Evolutionary conservation across 2,113 vertebrate genomes (phyloP).

Genomic region (Solea senegalensis): DNA sequence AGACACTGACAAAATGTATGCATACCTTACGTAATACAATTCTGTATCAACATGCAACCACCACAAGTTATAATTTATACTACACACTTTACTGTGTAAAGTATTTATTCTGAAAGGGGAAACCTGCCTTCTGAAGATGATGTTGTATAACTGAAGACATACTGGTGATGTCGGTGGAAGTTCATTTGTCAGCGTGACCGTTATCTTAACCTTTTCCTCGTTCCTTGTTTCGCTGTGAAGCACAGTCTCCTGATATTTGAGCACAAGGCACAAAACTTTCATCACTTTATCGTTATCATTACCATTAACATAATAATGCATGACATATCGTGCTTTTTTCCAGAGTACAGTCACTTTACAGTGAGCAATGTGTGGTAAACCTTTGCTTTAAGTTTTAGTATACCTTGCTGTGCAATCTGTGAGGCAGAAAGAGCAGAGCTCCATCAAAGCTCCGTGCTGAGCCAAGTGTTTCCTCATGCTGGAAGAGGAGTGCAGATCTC

Average conservation of each 20-base stretch:
- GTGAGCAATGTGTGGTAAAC: background rate
- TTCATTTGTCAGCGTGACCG: slow-evolving; percentile 89
- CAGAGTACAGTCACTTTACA: too few relatives aligned
- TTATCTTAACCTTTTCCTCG: slow-evolving; percentile 89
- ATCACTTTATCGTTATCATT: background rate
- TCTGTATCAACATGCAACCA: background rate
- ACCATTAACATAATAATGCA: background rate
- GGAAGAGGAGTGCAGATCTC: slow-evolving; percentile 87
- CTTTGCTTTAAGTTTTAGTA: background rate
- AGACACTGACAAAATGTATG: too few relatives aligned
- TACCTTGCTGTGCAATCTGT: slow-evolving; percentile 81
- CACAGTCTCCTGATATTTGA: slow-evolving; percentile 83
- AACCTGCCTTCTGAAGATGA: slow-evolving; percentile 91
- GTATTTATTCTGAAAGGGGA: background rate
- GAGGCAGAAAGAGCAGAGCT: slow-evolving; percentile 86
- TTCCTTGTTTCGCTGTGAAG: slow-evolving; percentile 86
- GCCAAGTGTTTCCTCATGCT: slow-evolving; percentile 88
- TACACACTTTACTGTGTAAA: too few relatives aligned
- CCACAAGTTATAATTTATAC: background rate
- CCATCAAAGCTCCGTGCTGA: slow-evolving; percentile 90
- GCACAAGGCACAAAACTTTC: background rate
- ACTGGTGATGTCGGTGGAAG: slow-evolving; percentile 91
- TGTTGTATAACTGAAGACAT: slow-evolving; percentile 95
- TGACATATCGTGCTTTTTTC: too few relatives aligned
- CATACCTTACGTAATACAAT: background rate